Conservation (phyloP, 2,113 vertebrate species). For the Asarcornis scutulata region DNA sequence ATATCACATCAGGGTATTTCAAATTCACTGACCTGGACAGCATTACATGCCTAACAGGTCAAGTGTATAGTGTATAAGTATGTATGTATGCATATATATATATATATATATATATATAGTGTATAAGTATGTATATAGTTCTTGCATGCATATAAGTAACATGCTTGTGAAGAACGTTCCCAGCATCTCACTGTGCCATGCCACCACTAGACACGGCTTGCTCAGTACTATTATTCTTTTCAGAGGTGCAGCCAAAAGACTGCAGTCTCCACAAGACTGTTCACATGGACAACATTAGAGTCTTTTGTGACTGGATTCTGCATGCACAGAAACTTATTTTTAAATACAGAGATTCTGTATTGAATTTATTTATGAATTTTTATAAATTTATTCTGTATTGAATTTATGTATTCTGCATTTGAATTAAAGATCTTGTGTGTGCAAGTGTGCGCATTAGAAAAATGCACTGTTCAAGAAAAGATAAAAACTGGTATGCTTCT, state of each 20-base stretch:
- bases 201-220: fast-evolving
- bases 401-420: not conserved
- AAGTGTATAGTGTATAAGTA: not conserved
- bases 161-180: not conserved
- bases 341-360: not conserved
- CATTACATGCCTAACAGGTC: fast-evolving
- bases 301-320: not conserved
- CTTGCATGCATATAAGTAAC: fast-evolving
- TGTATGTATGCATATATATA: no score
- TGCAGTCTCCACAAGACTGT: not conserved
- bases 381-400: no score
- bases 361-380: no score
- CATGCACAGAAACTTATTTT: not conserved
- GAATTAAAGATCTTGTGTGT: not conserved
- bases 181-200: not conserved
- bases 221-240: not conserved
- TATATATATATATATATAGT: no score
- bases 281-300: not conserved
- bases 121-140: no score
- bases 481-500: not conserved
- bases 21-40: fast-evolving
- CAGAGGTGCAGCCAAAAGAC: not conserved
- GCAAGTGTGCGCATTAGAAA: fast-evolving
- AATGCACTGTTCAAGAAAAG: not conserved
- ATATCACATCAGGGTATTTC: fast-evolving